Conservation (phyloP, 2,888 invertebrate species). For the Dimorphilus gyrociliatus region DNA sequence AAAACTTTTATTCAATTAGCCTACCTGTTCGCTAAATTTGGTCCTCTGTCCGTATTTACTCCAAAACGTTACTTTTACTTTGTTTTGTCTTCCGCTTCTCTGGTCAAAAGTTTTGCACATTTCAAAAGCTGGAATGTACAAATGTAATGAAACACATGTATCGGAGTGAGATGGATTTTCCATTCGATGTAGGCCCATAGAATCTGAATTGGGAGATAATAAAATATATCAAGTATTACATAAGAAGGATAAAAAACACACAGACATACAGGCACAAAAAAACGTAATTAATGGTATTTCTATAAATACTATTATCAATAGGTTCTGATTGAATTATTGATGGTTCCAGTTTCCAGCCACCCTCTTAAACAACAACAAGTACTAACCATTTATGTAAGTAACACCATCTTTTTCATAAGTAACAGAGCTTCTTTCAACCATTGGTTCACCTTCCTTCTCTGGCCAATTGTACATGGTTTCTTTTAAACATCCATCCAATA, state of each 20-base stretch:
- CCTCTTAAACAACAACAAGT: background rate
- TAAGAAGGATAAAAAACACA: background rate
- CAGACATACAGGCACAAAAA: background rate
- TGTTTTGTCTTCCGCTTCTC: constrained; percentile 59
- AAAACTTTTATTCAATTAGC: too few species aligned
- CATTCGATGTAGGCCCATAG: constrained; percentile 80
- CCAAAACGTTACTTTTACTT: constrained; percentile 70
- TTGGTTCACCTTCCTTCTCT: constrained; percentile 35
- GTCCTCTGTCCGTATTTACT: constrained; percentile 69
- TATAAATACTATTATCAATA: background rate
- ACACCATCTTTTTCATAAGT: constrained; percentile 58
- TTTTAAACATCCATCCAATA: constrained; percentile 57
- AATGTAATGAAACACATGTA: constrained; percentile 73
- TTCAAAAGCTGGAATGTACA: constrained; percentile 84
- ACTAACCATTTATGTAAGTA: constrained; percentile 81
- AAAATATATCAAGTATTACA: constrained; percentile 4
- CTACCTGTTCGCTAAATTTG: too few species aligned
- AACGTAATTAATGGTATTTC: too few species aligned
- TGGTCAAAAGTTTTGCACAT: constrained; percentile 78
- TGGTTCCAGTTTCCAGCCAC: background rate
- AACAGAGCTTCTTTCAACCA: constrained; percentile 51
- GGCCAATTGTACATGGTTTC: constrained; percentile 78
- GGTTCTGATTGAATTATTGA: background rate
- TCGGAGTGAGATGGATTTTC: constrained; percentile 81
- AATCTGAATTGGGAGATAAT: constrained; percentile 54